These are phyloP conservation scores for Eublepharis macularius DNA, from an alignment of 2,113 vertebrate species.

Conservation along the genomic window DNA sequence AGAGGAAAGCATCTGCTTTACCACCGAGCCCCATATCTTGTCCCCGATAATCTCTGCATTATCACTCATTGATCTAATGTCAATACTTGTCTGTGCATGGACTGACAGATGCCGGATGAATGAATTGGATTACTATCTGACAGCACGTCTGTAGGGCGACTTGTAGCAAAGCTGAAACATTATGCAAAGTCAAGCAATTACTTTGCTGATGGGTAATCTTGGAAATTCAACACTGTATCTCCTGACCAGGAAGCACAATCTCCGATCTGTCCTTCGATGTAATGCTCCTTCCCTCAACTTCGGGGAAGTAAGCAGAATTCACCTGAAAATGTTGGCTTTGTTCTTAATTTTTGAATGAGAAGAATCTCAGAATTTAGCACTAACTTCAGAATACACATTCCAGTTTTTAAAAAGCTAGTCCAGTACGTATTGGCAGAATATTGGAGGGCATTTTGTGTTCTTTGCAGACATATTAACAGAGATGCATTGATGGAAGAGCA, in stretches of 20 bases:
- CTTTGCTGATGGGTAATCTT: background rate
- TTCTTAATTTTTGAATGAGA: too few relatives aligned
- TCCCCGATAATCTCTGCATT: background rate
- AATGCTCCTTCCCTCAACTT: too few relatives aligned
- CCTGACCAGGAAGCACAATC: too few relatives aligned
- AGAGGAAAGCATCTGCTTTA: too few relatives aligned
- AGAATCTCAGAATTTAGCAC: too few relatives aligned
- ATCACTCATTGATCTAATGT: background rate
- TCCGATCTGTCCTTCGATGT: background rate
- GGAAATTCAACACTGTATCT: background rate
- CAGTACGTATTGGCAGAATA: background rate
- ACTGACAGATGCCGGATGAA: background rate
- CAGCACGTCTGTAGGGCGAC: background rate
- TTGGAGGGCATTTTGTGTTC: background rate
- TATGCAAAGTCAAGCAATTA: background rate
- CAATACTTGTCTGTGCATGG: background rate
- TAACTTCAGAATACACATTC: too few relatives aligned
- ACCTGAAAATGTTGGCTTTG: too few relatives aligned
- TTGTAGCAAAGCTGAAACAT: background rate
- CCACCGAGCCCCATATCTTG: too few relatives aligned
- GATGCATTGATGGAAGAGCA: background rate
- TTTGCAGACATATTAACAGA: background rate
- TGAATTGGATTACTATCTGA: background rate
- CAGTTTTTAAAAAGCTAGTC: too few relatives aligned
- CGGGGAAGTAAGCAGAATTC: too few relatives aligned